Percentiles rank a stretch among this genome's conserved stretches.
Conservation (phyloP, 2,888 invertebrate genomes). For the Drosophila sordidula region DNA sequence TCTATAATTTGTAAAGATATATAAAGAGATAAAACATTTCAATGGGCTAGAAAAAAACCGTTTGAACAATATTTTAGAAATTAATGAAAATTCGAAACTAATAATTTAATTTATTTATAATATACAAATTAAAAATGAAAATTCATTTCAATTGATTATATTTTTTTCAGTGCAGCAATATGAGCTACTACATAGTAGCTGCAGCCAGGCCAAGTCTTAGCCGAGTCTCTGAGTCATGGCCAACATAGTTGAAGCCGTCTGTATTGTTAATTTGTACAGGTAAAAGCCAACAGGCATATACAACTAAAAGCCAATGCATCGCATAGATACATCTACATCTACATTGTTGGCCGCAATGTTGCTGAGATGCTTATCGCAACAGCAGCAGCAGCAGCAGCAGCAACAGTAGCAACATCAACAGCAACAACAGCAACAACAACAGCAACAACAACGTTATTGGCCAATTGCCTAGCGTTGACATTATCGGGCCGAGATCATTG, state of each 20-base stretch:
- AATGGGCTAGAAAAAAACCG: no score
- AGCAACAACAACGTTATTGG: conserved; percentile 77
- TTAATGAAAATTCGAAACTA: no score
- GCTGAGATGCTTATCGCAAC: conserved; percentile 69
- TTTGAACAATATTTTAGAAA: no score
- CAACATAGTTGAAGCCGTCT: conserved; percentile 51
- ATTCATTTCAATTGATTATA: no score
- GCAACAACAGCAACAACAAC: conserved; percentile 51
- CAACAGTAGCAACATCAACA: conserved; percentile 28
- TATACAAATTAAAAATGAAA: no score
- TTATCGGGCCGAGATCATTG: conserved; percentile 77
- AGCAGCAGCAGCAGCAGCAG: conserved; percentile 30
- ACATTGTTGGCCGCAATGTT: conserved; percentile 75
- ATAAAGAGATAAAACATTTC: no score
- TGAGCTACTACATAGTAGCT: conserved; percentile 48
- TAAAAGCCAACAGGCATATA: conserved; percentile 47
- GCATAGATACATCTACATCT: conserved; percentile 76
- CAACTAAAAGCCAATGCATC: conserved; percentile 45
- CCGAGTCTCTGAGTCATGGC: conserved; percentile 56
- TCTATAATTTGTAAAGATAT: no score
- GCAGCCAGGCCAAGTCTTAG: conserved; percentile 18
- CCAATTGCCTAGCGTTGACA: conserved; percentile 83
- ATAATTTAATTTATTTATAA: no score
- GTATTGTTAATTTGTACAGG: conserved; percentile 77
- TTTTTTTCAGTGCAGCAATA: conserved; percentile 40